phyloP scores from a whole-genome alignment of 2,797 vertebrate species.

The Urocyon cinereoargenteus region DNA sequence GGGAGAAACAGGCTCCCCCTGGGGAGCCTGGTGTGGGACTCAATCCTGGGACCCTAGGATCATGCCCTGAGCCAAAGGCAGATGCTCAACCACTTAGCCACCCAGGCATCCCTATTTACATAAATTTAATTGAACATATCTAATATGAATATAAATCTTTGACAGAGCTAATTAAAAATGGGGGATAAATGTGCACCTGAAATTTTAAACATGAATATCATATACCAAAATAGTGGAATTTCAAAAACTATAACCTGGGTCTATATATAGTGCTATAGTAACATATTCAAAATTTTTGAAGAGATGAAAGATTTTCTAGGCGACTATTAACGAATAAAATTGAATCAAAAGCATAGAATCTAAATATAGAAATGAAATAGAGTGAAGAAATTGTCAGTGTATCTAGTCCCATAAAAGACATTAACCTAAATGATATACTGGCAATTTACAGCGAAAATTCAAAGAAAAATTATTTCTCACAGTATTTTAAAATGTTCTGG shows the following conservation, averaged over 20 bases:
- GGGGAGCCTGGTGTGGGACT: too few relatives aligned
- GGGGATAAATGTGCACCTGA: background rate
- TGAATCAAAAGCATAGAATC: conserved; percentile 3
- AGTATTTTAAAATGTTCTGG: background rate
- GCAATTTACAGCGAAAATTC: background rate
- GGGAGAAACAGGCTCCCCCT: too few relatives aligned
- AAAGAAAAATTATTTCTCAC: background rate
- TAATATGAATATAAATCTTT: background rate
- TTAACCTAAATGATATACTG: background rate
- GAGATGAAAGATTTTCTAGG: background rate
- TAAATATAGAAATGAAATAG: background rate
- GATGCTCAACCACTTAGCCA: too few relatives aligned
- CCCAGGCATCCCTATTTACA: background rate
- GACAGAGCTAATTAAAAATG: background rate
- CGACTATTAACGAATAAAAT: conserved; percentile 38
- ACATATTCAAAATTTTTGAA: background rate
- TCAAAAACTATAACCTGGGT: background rate
- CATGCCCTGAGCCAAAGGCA: too few relatives aligned
- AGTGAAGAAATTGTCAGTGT: background rate
- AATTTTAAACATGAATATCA: background rate
- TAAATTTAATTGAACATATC: background rate
- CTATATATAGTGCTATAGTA: background rate
- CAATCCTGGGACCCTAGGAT: too few relatives aligned
- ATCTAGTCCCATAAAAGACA: background rate
- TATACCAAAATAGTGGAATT: background rate